Evolutionary conservation across 2,888 invertebrate species (phyloP).

Genomic region (Hipparchia sbordonii): DNA sequence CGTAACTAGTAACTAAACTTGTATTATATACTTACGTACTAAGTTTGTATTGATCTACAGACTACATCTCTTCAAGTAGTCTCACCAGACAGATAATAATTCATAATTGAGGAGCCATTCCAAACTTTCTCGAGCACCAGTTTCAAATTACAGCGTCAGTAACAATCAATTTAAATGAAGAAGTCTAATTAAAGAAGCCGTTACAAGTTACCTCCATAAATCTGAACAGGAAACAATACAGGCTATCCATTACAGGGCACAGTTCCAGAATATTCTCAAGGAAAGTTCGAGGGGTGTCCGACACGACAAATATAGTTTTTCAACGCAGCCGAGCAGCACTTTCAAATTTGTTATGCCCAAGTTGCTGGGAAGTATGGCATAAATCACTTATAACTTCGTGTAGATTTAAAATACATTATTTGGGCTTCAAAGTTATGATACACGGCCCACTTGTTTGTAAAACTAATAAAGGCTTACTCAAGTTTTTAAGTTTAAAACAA

Average conservation of each 20-base stretch:
- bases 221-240: slow-evolving; percentile 78
- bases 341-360: slow-evolving; percentile 64
- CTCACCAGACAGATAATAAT: slow-evolving; percentile 25
- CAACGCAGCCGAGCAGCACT: slow-evolving; percentile 62
- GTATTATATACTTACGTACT: not conserved
- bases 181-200: slow-evolving; percentile 82
- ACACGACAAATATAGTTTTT: slow-evolving; percentile 76
- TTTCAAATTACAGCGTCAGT: slow-evolving; percentile 70
- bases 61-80: slow-evolving; percentile 13
- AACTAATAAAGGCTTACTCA: slow-evolving; percentile 19
- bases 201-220: slow-evolving; percentile 83
- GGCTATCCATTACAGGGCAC: slow-evolving; percentile 76
- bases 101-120: slow-evolving; percentile 32
- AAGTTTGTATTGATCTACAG: slow-evolving; percentile 10
- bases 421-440: slow-evolving; percentile 33
- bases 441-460: slow-evolving; percentile 22
- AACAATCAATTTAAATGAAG: slow-evolving; percentile 80
- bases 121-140: slow-evolving; percentile 33
- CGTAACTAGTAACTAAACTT: not conserved
- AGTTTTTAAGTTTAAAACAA: not conserved
- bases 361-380: slow-evolving; percentile 53
- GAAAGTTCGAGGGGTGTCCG: slow-evolving; percentile 66
- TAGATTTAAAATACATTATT: slow-evolving; percentile 38
- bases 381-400: slow-evolving; percentile 55
- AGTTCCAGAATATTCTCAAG: slow-evolving; percentile 75